These are phyloP conservation scores for Cavia aperea DNA, from an alignment of 2,113 vertebrate genomes.

Conservation along the genomic window DNA sequence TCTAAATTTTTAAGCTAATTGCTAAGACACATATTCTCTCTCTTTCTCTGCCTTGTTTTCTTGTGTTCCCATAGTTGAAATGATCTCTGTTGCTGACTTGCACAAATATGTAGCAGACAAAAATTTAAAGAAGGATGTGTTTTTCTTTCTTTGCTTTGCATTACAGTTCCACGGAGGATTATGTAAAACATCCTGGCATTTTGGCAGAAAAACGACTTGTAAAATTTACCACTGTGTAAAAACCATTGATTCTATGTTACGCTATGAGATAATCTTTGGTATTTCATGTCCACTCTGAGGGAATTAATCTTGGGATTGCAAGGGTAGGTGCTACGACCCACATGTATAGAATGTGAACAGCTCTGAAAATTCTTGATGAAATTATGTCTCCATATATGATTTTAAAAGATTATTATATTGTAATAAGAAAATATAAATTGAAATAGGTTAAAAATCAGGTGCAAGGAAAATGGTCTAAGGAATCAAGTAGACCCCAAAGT, in stretches of 20 bases:
- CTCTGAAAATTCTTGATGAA: not conserved
- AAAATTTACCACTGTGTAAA: not conserved
- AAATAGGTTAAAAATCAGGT: not conserved
- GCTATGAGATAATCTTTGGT: not conserved
- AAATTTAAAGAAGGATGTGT: not conserved
- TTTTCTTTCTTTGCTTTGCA: not conserved
- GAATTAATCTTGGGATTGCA: conserved; percentile 10
- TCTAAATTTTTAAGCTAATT: not conserved
- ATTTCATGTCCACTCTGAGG: not conserved
- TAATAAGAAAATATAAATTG: conserved; percentile 12
- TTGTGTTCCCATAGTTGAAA: not conserved
- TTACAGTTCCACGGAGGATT: not conserved
- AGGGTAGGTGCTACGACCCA: not conserved
- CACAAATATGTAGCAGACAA: conserved; percentile 1
- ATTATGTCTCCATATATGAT: not conserved
- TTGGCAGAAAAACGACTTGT: conserved; percentile 2
- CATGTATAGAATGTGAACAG: not conserved
- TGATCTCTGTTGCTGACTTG: not conserved
- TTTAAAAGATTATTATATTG: not conserved
- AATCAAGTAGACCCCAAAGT: not conserved
- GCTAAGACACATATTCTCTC: not conserved
- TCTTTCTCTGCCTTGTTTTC: not conserved
- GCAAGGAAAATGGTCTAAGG: not conserved
- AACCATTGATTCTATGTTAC: not conserved
- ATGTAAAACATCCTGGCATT: conserved; percentile 12